These are phyloP conservation scores for Butorides virescens DNA, from an alignment of 2,113 vertebrate genomes.

Conservation along the genomic window DNA sequence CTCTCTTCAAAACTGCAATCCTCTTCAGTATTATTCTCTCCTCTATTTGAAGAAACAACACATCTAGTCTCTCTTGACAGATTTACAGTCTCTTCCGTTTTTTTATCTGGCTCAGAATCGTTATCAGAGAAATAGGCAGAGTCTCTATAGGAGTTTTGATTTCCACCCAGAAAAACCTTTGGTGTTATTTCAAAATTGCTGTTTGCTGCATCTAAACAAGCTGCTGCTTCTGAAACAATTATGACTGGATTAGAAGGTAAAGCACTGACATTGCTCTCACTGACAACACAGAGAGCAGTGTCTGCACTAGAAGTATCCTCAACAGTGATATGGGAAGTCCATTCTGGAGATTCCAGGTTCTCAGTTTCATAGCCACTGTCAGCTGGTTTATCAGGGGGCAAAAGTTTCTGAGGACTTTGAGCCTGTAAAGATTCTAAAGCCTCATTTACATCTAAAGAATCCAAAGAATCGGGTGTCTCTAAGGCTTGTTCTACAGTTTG, in stretches of 20 bases:
- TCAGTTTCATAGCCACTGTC: conserved; percentile 98
- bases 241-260: conserved; percentile 82
- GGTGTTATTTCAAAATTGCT: conserved; percentile 51
- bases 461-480: conserved; percentile 91
- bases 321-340: conserved; percentile 84
- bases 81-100: conserved; percentile 72
- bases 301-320: conserved; percentile 70
- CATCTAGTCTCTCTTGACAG: not conserved
- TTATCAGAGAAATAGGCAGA: conserved; percentile 98
- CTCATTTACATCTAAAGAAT: conserved; percentile 86
- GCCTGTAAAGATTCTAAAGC: conserved; percentile 72
- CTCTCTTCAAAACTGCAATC: not conserved
- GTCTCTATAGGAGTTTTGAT: conserved; percentile 85
- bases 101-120: conserved; percentile 92
- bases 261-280: not conserved
- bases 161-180: conserved; percentile 67
- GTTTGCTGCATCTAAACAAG: conserved; percentile 16
- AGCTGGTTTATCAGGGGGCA: conserved; percentile 90
- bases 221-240: conserved; percentile 81
- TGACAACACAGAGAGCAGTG: not conserved
- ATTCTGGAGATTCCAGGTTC: conserved; percentile 96
- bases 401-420: conserved; percentile 79
- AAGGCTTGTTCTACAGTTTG: conserved; percentile 75
- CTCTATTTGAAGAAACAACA: not conserved
- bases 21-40: not conserved